Percentiles rank a stretch among this genome's conserved stretches.
Conservation (phyloP, 2,113 vertebrate genomes). For the Ellobius talpinus region DNA sequence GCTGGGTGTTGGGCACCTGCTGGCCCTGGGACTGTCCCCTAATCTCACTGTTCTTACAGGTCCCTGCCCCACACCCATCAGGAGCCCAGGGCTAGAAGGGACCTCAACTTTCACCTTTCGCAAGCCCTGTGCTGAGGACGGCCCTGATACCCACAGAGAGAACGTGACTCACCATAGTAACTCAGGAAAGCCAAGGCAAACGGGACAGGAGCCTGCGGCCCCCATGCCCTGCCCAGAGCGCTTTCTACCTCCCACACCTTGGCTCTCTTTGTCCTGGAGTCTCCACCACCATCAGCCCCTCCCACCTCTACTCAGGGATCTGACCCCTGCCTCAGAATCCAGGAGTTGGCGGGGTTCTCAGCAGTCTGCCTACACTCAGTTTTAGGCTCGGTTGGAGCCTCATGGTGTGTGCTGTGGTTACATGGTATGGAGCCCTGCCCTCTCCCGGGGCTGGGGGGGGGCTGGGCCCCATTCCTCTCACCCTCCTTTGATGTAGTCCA, state of each 20-base stretch:
- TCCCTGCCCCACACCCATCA: not conserved
- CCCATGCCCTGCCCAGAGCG: not conserved
- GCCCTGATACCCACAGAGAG: not conserved
- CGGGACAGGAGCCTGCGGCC: not conserved
- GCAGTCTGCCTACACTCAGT: not conserved
- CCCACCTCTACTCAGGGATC: not conserved
- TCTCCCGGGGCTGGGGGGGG: not conserved
- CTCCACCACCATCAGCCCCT: not conserved
- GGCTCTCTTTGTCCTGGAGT: not conserved
- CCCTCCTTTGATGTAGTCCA: slow-evolving; percentile 98
- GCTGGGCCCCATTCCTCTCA: slow-evolving; percentile 83
- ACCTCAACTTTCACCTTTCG: not conserved
- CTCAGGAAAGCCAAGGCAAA: not conserved
- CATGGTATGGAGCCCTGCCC: not conserved
- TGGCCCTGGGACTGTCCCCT: not conserved
- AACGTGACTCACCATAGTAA: not conserved
- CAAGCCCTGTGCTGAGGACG: not conserved
- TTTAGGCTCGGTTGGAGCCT: not conserved
- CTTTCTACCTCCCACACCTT: not conserved
- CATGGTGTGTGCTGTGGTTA: not conserved
- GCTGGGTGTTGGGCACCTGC: not conserved
- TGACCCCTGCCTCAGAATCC: not conserved
- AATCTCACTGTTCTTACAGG: not conserved
- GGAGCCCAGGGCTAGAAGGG: not conserved
- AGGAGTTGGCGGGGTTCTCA: not conserved